Base-by-base conservation (phyloP, 2,888 invertebrate genomes). In the Crioceris asparagi region DNA sequence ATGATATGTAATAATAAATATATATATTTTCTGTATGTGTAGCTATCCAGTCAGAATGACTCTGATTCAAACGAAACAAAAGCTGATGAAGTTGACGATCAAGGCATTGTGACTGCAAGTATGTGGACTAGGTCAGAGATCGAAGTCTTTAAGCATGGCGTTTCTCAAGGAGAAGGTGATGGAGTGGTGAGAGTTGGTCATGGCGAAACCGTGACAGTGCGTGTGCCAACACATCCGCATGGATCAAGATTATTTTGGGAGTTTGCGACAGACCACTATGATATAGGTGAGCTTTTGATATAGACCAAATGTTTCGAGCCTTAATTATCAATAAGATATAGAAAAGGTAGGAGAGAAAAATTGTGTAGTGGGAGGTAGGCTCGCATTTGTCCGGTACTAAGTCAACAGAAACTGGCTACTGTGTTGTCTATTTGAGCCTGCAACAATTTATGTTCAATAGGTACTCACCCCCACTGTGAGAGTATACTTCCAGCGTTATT, bases 221-320 rank as follows among this genome's bases (percentile, higher is more conserved):
- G 97, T 25, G 97, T 98, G 36, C 98, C 98, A 6, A 98, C 98
- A 0, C 92, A 94, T 60, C 80, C 83, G 46, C 84, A 88, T 53
- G 97, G 97, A 0, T 78, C 83, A 2, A 84, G 88, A 54, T 70
- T 99, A 25, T 97, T 93, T 67, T 98, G 97, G 97, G 98, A 99
- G 69, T 99, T 98, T 64, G 94, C 96, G 10, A 97, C 98, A 0
- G 98, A 99, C 62, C 80, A 82, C 59, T 98, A 94, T 59, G 98
- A 99, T 62, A 86, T 99, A 54, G 92, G 82, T 62, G 54, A 40
- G 36, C 17, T 29, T 7, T n/a, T n/a, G n/a, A n/a, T n/a, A n/a
- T n/a, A n/a, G n/a, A n/a, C n/a, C n/a, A n/a, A n/a, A n/a, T n/a
- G n/a, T n/a, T n/a, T n/a, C n/a, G n/a, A n/a, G n/a, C n/a, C n/a